Conservation (phyloP, 1,140 invertebrate genomes). For the Rhyzopertha dominica region DNA sequence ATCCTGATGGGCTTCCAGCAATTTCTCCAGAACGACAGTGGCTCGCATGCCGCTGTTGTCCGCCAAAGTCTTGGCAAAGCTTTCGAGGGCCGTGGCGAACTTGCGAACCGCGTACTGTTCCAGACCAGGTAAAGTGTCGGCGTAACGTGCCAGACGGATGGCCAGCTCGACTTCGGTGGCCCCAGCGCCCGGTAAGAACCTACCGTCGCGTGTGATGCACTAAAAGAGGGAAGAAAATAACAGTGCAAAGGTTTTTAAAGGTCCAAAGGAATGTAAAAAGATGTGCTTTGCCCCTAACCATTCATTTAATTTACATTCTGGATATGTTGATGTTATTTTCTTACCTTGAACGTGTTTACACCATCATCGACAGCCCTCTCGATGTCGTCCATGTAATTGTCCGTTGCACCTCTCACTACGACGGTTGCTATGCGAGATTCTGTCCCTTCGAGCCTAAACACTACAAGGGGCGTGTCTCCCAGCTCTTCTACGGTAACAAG, state of each 20-base stretch:
- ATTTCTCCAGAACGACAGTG: slow-evolving; percentile 82
- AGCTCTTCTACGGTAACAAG: slow-evolving; percentile 90
- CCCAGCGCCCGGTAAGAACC: slow-evolving; percentile 89
- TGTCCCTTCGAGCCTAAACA: slow-evolving; percentile 76
- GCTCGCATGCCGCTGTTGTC: slow-evolving; percentile 91
- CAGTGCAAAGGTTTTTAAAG: not conserved
- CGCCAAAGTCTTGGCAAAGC: slow-evolving; percentile 85
- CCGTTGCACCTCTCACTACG: slow-evolving; percentile 92
- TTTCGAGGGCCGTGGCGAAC: slow-evolving; percentile 88
- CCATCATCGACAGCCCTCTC: slow-evolving; percentile 98
- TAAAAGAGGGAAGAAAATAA: slow-evolving; percentile 32
- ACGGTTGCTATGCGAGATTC: slow-evolving; percentile 90
- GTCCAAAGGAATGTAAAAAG: too few species aligned
- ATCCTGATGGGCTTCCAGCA: slow-evolving; percentile 85
- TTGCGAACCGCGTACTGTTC: slow-evolving; percentile 97
- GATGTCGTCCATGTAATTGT: slow-evolving; percentile 99
- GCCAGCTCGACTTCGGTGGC: slow-evolving; percentile 94
- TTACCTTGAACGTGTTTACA: slow-evolving; percentile 93
- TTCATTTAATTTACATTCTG: not conserved
- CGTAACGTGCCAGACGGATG: slow-evolving; percentile 75
- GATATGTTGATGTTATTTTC: not conserved
- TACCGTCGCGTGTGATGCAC: slow-evolving; percentile 56
- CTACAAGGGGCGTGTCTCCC: slow-evolving; percentile 89
- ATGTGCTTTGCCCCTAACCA: slow-evolving; percentile 5
- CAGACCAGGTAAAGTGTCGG: slow-evolving; percentile 87